These are phyloP conservation scores for Solen grandis DNA, from an alignment of 1,140 invertebrate species.

Conservation along the genomic window DNA sequence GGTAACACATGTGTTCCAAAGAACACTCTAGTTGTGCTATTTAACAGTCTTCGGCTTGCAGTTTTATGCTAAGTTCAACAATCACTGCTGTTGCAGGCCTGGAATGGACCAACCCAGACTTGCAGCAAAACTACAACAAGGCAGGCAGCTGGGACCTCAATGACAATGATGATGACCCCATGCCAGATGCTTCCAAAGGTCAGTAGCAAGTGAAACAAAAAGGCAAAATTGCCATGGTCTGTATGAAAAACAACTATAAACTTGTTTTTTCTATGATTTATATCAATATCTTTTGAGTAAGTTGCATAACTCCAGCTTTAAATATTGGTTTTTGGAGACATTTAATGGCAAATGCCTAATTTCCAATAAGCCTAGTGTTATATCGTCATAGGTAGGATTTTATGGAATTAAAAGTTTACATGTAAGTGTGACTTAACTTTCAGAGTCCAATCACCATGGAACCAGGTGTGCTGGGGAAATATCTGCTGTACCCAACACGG, in stretches of 20 bases:
- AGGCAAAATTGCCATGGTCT: no score
- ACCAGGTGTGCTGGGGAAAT: constrained; percentile 81
- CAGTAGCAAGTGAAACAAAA: not conserved
- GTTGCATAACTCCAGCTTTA: not conserved
- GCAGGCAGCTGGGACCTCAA: constrained; percentile 81
- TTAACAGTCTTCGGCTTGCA: no score
- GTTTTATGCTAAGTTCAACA: no score
- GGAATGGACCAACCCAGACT: constrained; percentile 78
- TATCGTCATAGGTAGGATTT: no score
- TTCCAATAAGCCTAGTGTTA: no score
- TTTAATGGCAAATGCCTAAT: no score
- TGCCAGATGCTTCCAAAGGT: constrained; percentile 70
- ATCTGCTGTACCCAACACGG: constrained; percentile 77
- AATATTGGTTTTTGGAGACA: no score
- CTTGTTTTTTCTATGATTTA: not conserved
- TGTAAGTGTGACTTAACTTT: no score
- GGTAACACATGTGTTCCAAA: no score
- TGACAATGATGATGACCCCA: constrained; percentile 80
- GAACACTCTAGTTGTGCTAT: no score
- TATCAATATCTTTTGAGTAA: not conserved
- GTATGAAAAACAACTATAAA: not conserved
- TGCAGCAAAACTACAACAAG: constrained; percentile 77
- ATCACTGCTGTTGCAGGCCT: constrained; percentile 71
- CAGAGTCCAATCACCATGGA: constrained; percentile 78
- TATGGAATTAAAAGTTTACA: no score